Evolutionary conservation across 2,888 invertebrate genomes (phyloP).

Genomic region (Temnothorax ravouxi): DNA sequence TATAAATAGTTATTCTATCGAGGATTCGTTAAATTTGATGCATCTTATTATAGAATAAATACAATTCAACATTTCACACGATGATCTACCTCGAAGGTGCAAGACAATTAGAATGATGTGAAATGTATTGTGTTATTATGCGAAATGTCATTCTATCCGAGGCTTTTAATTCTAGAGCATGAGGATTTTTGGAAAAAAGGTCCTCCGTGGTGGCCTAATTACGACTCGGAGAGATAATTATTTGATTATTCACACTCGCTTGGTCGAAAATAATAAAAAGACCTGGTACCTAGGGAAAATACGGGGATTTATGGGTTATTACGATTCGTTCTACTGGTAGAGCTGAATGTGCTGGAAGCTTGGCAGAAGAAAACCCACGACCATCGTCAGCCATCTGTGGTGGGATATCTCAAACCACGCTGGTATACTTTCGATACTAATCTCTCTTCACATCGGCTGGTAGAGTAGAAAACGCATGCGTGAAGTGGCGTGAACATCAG

Average conservation of each 20-base stretch:
- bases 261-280: constrained; percentile 76
- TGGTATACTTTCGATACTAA: neutral
- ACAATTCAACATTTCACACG: neutral
- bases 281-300: constrained; percentile 65
- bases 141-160: constrained; percentile 51
- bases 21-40: neutral
- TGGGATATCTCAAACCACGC: neutral
- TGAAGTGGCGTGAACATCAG: no score
- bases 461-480: neutral
- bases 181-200: constrained; percentile 68
- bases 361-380: neutral
- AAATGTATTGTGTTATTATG: constrained; percentile 55
- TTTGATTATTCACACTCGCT: constrained; percentile 83
- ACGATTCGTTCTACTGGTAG: constrained; percentile 78
- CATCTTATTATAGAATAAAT: constrained; percentile 1
- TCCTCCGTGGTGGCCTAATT: constrained; percentile 81
- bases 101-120: constrained; percentile 49
- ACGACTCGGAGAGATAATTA: constrained; percentile 79
- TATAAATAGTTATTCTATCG: neutral
- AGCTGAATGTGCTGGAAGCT: constrained; percentile 56
- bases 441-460: constrained; percentile 2
- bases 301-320: constrained; percentile 80
- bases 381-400: constrained; percentile 44
- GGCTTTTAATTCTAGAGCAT: constrained; percentile 54
- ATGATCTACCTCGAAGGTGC: constrained; percentile 30